Conservation (phyloP, 2,888 invertebrate species). For the Cremastobaeus sp. region DNA sequence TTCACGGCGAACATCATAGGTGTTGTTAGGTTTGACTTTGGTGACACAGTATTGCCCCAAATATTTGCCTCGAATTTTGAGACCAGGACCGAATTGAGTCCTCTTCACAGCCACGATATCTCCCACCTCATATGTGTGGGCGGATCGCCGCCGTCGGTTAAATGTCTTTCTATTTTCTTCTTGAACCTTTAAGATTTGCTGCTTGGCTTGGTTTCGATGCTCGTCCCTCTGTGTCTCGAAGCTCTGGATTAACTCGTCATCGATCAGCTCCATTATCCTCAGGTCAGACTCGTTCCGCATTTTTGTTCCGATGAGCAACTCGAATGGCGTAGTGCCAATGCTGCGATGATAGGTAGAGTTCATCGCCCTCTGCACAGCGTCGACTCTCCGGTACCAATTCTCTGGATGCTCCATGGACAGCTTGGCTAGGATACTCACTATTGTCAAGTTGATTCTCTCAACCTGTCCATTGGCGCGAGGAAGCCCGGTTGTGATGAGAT, state of each 20-base stretch:
- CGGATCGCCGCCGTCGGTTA: constrained; percentile 3
- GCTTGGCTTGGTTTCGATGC: constrained; percentile 3
- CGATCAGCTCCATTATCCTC: constrained; percentile 2
- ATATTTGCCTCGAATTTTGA: constrained; percentile 63
- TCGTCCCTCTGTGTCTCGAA: neutral
- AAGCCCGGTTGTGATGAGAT: constrained; percentile 62
- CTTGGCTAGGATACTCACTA: constrained; percentile 69
- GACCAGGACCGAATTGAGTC: constrained; percentile 26
- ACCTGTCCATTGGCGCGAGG: constrained; percentile 64
- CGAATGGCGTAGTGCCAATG: constrained; percentile 54
- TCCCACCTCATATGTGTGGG: constrained; percentile 54
- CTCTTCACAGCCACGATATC: constrained; percentile 71
- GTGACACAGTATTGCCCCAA: constrained; percentile 52
- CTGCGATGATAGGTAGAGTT: constrained; percentile 63
- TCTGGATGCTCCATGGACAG: constrained; percentile 65
- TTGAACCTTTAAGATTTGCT: constrained; percentile 1
- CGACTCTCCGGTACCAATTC: constrained; percentile 67
- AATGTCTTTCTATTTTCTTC: constrained; percentile 9
- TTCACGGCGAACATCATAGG: constrained; percentile 28
- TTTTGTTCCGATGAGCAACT: constrained; percentile 21
- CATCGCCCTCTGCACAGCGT: constrained; percentile 62
- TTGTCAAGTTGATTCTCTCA: constrained; percentile 56
- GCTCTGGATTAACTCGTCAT: constrained; percentile 4
- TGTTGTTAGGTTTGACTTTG: constrained; percentile 16
- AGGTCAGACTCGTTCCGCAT: constrained; percentile 22